These are phyloP conservation scores for Lepidochitona cinerea DNA, from an alignment of 2,888 invertebrate genomes.

Conservation along the genomic window DNA sequence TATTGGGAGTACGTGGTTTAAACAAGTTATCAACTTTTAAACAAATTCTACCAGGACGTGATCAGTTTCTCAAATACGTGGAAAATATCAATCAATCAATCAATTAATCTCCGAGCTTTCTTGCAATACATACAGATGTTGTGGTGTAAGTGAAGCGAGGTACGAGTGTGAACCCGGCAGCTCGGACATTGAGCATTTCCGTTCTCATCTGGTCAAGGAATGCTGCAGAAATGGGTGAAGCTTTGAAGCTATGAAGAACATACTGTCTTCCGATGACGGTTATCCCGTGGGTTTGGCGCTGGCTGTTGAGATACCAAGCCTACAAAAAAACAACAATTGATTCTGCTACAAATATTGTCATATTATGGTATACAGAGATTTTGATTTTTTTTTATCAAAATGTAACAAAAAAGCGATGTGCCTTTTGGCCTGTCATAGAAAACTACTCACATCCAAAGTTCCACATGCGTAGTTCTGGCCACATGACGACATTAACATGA, in stretches of 20 bases:
- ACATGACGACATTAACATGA: background rate
- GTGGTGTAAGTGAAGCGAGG: slow-evolving; percentile 23
- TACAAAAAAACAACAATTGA: too few relatives aligned
- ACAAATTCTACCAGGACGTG: too few relatives aligned
- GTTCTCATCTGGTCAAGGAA: slow-evolving; percentile 17
- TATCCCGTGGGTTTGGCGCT: background rate
- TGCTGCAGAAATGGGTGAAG: slow-evolving; percentile 13
- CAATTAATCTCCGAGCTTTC: too few relatives aligned
- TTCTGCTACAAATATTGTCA: too few relatives aligned
- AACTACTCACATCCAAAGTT: background rate
- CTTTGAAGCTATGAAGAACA: slow-evolving; percentile 20
- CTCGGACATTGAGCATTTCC: slow-evolving; percentile 13
- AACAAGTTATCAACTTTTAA: too few relatives aligned
- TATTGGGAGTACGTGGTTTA: too few relatives aligned
- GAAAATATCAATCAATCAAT: too few relatives aligned
- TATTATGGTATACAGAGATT: too few relatives aligned
- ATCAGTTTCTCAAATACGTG: too few relatives aligned
- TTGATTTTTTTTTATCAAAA: too few relatives aligned
- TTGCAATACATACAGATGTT: slow-evolving; percentile 15
- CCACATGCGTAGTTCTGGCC: background rate
- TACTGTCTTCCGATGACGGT: slow-evolving; percentile 6
- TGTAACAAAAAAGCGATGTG: background rate
- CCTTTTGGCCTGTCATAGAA: background rate
- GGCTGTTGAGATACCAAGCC: background rate
- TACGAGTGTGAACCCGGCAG: slow-evolving; percentile 22